Evolutionary conservation across 2,888 invertebrate species (phyloP).

Genomic region (Machimus rusticus): DNA sequence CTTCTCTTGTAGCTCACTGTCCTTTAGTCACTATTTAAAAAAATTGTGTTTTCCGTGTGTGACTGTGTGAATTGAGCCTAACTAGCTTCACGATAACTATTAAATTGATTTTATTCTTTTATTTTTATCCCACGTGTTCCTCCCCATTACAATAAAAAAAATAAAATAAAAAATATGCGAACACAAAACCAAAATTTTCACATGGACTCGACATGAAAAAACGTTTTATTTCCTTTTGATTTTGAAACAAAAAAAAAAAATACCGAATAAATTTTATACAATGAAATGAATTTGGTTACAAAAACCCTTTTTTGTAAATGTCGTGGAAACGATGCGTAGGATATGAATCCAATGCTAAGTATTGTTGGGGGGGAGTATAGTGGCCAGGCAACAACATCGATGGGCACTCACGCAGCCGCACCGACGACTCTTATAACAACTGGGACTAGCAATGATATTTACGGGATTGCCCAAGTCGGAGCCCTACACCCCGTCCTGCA

Average conservation of each 20-base stretch:
- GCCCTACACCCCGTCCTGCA: constrained; percentile 61
- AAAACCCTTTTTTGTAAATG: constrained; percentile 12
- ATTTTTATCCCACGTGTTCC: constrained; percentile 52
- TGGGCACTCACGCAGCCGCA: constrained; percentile 50
- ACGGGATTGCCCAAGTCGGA: constrained; percentile 60
- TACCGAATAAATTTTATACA: constrained; percentile 17
- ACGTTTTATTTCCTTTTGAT: constrained; percentile 25
- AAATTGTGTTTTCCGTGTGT: constrained; percentile 10
- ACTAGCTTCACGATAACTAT: constrained; percentile 10
- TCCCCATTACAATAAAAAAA: constrained; percentile 51
- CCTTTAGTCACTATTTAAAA: background rate
- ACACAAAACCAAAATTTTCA: constrained; percentile 23
- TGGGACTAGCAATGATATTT: constrained; percentile 56
- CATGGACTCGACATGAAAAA: constrained; percentile 4
- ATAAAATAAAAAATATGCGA: constrained; percentile 19
- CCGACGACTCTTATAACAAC: constrained; percentile 57
- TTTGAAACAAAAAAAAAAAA: constrained; percentile 37
- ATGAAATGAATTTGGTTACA: constrained; percentile 35
- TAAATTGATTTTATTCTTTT: constrained; percentile 49
- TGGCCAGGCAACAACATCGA: constrained; percentile 57
- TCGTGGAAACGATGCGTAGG: constrained; percentile 53
- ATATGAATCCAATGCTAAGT: constrained; percentile 64
- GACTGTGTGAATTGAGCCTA: constrained; percentile 4
- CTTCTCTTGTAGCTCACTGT: constrained; percentile 4
- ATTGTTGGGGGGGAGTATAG: constrained; percentile 63